A percentile compares a stretch with the other conserved stretches of the same genome.
Conservation (phyloP, 2,797 vertebrate genomes). For the Epinephelus coioides region DNA sequence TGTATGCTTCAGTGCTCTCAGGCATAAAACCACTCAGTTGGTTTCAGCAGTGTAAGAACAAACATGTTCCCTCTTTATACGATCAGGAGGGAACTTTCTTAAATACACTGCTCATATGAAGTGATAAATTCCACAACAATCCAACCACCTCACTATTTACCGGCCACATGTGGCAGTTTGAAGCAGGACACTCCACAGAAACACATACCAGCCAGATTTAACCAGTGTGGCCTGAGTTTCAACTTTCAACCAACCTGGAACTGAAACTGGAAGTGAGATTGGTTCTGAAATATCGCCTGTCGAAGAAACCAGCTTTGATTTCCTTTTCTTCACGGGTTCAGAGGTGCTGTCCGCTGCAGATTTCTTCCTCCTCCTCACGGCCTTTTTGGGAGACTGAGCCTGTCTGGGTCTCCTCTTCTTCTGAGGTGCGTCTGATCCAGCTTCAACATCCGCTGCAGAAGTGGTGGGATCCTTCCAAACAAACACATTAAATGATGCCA, state of each 20-base stretch:
- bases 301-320: conserved; percentile 70
- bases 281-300: conserved; percentile 56
- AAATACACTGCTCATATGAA: not conserved
- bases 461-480: conserved; percentile 65
- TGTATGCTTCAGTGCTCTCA: not conserved
- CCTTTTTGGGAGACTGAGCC: conserved; percentile 86
- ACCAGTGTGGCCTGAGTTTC: not conserved
- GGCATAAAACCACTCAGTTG: not conserved
- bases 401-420: conserved; percentile 89
- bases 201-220: conserved; percentile 6
- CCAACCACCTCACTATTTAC: conserved; percentile 3
- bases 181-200: conserved; percentile 5
- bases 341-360: not conserved
- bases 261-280: conserved; percentile 76
- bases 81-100: not conserved
- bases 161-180: conserved; percentile 10
- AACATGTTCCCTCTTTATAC: not conserved
- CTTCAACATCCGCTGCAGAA: conserved; percentile 25
- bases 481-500: not conserved
- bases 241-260: conserved; percentile 85
- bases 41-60: not conserved
- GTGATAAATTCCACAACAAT: conserved; percentile 8
- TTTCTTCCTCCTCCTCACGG: conserved; percentile 84
- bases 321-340: conserved; percentile 78
- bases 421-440: conserved; percentile 60